These are phyloP conservation scores for Berghia stephanieae DNA, from an alignment of 1,140 invertebrate species.

Conservation along the genomic window DNA sequence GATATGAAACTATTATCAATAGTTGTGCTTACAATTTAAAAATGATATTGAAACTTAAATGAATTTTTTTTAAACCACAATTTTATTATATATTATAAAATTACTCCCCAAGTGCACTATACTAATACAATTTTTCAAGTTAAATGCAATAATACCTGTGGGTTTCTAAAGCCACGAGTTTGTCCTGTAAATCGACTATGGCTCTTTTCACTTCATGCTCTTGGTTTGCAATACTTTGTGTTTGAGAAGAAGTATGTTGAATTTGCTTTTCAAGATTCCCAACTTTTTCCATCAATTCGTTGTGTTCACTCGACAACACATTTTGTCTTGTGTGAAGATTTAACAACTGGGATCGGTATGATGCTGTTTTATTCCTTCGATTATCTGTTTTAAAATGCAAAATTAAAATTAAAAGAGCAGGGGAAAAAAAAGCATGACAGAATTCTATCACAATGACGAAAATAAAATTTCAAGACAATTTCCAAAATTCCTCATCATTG, in stretches of 20 bases:
- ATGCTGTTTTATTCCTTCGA: neutral
- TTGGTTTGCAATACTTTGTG: conserved; percentile 14
- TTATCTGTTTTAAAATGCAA: conserved; percentile 16
- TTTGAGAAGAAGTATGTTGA: conserved; percentile 5
- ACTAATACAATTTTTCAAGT: neutral
- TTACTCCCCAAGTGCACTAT: neutral
- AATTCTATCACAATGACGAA: too few relatives aligned
- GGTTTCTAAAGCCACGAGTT: neutral
- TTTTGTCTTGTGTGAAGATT: conserved; percentile 18
- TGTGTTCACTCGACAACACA: conserved; percentile 7
- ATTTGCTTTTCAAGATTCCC: neutral
- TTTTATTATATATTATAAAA: neutral
- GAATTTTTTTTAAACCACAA: neutral
- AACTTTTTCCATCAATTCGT: neutral
- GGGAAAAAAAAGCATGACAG: neutral
- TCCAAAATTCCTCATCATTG: too few relatives aligned
- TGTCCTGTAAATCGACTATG: conserved; percentile 20
- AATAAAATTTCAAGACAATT: too few relatives aligned
- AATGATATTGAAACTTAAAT: neutral
- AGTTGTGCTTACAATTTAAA: neutral
- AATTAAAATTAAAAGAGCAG: neutral
- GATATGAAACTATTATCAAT: neutral
- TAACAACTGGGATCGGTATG: neutral
- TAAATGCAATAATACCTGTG: conserved; percentile 19
- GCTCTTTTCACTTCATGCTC: conserved; percentile 21